phyloP scores from a whole-genome alignment of 2,113 vertebrate genomes.

The Petrocephalus zakoni region DNA sequence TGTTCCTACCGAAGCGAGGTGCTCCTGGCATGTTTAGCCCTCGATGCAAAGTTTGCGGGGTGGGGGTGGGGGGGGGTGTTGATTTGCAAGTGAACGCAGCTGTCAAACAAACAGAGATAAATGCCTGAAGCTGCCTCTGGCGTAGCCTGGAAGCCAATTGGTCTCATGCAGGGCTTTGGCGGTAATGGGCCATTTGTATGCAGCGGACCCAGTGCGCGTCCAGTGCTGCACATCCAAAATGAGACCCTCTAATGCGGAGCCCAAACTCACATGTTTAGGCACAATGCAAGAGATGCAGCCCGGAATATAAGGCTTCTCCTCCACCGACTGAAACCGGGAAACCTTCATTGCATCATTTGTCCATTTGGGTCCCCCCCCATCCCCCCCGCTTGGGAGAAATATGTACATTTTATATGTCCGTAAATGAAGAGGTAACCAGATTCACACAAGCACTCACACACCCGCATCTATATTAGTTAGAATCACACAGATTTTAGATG shows the following conservation, averaged over 20 bases:
- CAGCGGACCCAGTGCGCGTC: background rate
- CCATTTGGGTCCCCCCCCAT: background rate
- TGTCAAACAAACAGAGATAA: constrained; percentile 15
- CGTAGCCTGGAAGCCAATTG: constrained; percentile 1
- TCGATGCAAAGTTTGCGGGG: background rate
- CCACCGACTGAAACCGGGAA: constrained; percentile 1
- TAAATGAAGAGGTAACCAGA: background rate
- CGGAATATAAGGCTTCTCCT: background rate
- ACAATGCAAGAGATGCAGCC: background rate
- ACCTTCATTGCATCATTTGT: background rate
- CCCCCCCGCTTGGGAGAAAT: background rate
- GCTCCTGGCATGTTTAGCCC: background rate
- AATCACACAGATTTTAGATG: background rate
- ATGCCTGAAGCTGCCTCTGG: background rate
- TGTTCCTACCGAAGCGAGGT: background rate
- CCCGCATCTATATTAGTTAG: background rate
- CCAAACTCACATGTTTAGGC: background rate
- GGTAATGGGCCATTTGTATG: constrained; percentile 17
- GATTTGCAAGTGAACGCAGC: background rate
- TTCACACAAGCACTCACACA: background rate
- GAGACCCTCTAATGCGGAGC: background rate
- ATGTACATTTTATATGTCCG: background rate
- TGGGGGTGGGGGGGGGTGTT: background rate
- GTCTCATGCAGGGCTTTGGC: constrained; percentile 7
- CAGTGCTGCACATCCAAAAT: background rate